Evolutionary conservation across 2,113 vertebrate genomes (phyloP).

Genomic region (Pomatostomus ruficeps): DNA sequence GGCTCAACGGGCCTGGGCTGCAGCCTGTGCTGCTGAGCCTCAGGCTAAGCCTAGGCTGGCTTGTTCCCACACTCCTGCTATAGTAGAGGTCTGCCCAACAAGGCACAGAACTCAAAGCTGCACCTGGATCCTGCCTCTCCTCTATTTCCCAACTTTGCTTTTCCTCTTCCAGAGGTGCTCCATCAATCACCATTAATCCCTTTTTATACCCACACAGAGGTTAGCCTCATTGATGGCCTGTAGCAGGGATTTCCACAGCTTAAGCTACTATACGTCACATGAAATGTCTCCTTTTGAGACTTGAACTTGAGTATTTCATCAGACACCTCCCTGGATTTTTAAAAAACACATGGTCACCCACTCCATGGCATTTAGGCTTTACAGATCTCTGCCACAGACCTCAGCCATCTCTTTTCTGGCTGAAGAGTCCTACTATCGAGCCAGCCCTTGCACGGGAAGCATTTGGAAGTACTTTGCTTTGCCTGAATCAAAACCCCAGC

Average conservation of each 20-base stretch:
- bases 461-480: not conserved
- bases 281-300: not conserved
- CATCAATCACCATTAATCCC: not conserved
- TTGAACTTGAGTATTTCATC: not conserved
- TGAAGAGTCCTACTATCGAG: not conserved
- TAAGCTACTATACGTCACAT: fast-evolving
- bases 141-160: fast-evolving
- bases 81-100: not conserved
- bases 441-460: not conserved
- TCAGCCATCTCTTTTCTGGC: not conserved
- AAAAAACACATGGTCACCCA: not conserved
- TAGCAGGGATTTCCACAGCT: not conserved
- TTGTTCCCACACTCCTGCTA: not conserved
- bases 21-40: not conserved
- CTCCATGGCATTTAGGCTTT: not conserved
- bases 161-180: not conserved
- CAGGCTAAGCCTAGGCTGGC: not conserved
- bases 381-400: not conserved
- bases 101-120: not conserved
- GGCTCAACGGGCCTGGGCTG: not conserved
- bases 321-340: not conserved
- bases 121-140: not conserved
- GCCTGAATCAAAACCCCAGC: constrained; percentile 15
- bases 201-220: not conserved
- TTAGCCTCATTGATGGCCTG: not conserved